These are phyloP conservation scores for Elephas maximus DNA, from an alignment of 2,113 vertebrate species.

Conservation along the genomic window DNA sequence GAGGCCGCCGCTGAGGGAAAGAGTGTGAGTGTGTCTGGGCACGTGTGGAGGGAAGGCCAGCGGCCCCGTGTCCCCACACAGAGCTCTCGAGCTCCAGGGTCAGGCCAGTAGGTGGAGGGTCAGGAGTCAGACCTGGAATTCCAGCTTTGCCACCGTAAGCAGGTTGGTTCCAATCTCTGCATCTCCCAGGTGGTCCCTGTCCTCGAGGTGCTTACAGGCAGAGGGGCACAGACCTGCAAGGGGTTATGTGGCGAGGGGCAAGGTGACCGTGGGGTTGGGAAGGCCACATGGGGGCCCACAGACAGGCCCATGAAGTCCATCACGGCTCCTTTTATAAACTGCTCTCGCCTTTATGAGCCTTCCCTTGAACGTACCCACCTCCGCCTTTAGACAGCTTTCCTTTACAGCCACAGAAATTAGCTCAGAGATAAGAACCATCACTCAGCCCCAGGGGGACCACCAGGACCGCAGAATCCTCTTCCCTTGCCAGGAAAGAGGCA, in stretches of 20 bases:
- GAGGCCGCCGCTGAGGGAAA: neutral
- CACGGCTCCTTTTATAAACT: accelerated
- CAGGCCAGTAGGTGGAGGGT: accelerated
- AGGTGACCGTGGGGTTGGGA: no score
- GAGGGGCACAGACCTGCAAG: no score
- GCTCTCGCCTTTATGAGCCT: accelerated
- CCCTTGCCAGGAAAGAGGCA: neutral
- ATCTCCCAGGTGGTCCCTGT: no score
- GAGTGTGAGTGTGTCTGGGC: accelerated
- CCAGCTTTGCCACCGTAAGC: no score
- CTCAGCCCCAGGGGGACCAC: neutral
- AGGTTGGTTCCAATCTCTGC: no score
- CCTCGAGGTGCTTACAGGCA: no score
- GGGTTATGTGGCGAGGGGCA: no score
- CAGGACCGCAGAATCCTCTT: neutral
- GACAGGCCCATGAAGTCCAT: accelerated
- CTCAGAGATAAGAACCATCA: neutral
- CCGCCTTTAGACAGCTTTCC: accelerated
- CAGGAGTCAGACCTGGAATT: neutral
- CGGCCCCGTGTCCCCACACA: accelerated
- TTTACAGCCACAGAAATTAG: neutral
- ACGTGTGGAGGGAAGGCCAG: no score
- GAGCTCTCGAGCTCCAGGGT: accelerated
- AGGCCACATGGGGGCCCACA: neutral
- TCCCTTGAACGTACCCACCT: accelerated